Evolutionary conservation across 2,797 vertebrate genomes (phyloP), one percentile per base, ranked within the genome.

Genomic region (Enteromius trimaculatus): DNA sequence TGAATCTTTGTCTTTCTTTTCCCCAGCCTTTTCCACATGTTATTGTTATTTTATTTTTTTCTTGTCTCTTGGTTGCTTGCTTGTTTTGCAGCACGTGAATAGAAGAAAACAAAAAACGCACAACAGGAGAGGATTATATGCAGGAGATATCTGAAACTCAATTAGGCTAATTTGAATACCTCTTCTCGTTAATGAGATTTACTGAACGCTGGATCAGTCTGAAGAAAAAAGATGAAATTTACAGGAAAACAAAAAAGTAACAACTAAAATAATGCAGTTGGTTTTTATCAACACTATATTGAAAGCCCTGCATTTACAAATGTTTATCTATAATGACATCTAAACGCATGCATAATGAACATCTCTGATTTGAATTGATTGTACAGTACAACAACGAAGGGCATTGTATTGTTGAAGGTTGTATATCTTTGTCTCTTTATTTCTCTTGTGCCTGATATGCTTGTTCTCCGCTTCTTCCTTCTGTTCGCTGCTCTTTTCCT

Each of bases 111-210:
- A 37, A 47, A 31, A 66, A 49, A 34, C 3, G 65, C 39, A 79
- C 5, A 64, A 16, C 26, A 79, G 17, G 49, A n/a, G 5, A 65
- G 3, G 47, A 49, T 29, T 65, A 77, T 60, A 17, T 7, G 9
- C 29, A 37, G 77, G 17, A 66, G 62, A 37, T 51, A 66, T 66
- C 21, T 51, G 60, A 34, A 79, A 51, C 42, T 65, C 26, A 79
- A 79, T 65, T 79, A 37, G 60, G 62, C 62, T 51, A 49, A 79
- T 79, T 66, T 66, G 44, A 64, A 66, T 51, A 51, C 29, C 6
- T 65, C 62, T 79, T 10, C n/a, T 64, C 3, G 26, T 66, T 66
- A 53, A 79, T 55, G 29, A 79, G 6, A 69, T 55, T 19, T 69
- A 68, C 31, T 23, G 65, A 69, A 49, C 0, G 16, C 23, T 13